These are phyloP conservation scores for Teleopsis dalmanni DNA, from an alignment of 1,140 invertebrate species.

Conservation along the genomic window DNA sequence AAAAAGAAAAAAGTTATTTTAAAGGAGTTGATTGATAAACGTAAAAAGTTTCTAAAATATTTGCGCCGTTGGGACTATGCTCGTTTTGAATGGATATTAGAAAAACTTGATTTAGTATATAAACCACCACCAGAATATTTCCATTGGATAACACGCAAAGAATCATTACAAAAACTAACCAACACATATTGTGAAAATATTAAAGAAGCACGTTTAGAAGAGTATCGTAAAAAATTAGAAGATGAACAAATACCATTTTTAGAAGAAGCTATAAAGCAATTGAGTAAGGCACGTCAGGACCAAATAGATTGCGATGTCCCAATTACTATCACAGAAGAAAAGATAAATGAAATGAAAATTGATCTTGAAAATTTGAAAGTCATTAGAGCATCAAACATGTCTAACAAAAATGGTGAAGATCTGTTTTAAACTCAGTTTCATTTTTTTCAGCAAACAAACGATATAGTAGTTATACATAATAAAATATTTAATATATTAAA, in stretches of 20 bases:
- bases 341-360: slow-evolving; percentile 54
- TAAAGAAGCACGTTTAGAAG: slow-evolving; percentile 53
- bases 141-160: slow-evolving; percentile 57
- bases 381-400: slow-evolving; percentile 18
- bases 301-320: slow-evolving; percentile 57
- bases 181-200: slow-evolving; percentile 60
- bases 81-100: slow-evolving; percentile 78
- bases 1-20: slow-evolving; percentile 49
- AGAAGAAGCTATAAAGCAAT: slow-evolving; percentile 51
- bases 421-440: no score
- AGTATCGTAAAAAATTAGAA: slow-evolving; percentile 56
- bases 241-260: slow-evolving; percentile 61
- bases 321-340: slow-evolving; percentile 56
- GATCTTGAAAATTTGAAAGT: slow-evolving; percentile 46
- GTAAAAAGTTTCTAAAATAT: slow-evolving; percentile 62
- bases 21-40: slow-evolving; percentile 66
- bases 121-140: slow-evolving; percentile 53
- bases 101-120: slow-evolving; percentile 70
- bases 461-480: neutral
- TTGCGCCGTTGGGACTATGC: slow-evolving; percentile 70
- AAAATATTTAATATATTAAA: no score
- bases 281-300: slow-evolving; percentile 63
- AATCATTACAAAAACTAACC: slow-evolving; percentile 57
- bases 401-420: slow-evolving; percentile 9
- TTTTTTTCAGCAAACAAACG: no score